Evolutionary conservation across 2,888 invertebrate species (phyloP).

Genomic region (Loripinus fragilis): DNA sequence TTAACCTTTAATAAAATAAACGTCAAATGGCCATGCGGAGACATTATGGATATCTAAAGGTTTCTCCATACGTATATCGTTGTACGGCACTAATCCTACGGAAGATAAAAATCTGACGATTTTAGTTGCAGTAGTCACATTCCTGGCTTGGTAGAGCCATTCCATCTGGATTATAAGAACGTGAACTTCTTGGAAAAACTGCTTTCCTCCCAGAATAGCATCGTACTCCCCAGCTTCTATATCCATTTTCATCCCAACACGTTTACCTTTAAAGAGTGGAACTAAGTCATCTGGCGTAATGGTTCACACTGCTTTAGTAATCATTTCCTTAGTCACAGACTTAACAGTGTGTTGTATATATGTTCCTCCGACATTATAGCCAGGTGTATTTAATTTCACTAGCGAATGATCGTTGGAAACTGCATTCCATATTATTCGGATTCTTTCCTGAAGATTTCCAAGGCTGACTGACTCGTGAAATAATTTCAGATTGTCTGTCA

Average conservation of each 20-base stretch:
- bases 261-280: slow-evolving; percentile 24
- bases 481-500: slow-evolving; percentile 29
- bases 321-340: neutral
- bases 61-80: neutral
- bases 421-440: slow-evolving; percentile 52
- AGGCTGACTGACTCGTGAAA: slow-evolving; percentile 35
- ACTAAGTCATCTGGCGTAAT: slow-evolving; percentile 23
- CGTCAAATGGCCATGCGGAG: no score
- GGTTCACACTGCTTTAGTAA: neutral
- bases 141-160: slow-evolving; percentile 19
- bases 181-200: slow-evolving; percentile 19
- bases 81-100: slow-evolving; percentile 1
- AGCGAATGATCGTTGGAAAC: slow-evolving; percentile 32
- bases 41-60: neutral
- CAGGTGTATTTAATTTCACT: slow-evolving; percentile 29
- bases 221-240: slow-evolving; percentile 20
- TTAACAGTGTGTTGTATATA: neutral
- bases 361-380: slow-evolving; percentile 52
- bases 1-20: no score
- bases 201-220: slow-evolving; percentile 1
- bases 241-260: neutral
- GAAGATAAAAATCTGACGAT: slow-evolving; percentile 10
- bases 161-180: slow-evolving; percentile 16
- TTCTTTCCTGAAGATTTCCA: slow-evolving; percentile 30
- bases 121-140: neutral